Percentiles rank a stretch among this genome's conserved stretches.
Conservation (phyloP, 2,888 invertebrate genomes). For the Scaptomyza polygonia region DNA sequence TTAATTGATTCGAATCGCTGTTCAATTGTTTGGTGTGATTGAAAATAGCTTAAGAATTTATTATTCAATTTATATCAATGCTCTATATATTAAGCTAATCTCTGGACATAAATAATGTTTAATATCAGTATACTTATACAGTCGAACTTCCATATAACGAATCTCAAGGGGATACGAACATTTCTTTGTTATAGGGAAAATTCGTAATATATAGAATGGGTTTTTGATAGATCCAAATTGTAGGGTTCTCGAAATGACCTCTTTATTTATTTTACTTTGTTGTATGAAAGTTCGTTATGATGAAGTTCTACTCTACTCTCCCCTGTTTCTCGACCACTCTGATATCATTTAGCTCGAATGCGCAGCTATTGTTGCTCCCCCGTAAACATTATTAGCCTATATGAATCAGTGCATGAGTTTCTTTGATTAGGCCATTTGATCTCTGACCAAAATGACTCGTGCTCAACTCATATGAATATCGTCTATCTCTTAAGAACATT, state of each 20-base stretch:
- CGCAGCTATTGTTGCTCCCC: slow-evolving; percentile 31
- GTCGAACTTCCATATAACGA: no score
- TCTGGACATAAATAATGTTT: slow-evolving; percentile 12
- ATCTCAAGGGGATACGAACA: no score
- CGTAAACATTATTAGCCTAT: slow-evolving; percentile 28
- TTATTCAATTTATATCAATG: slow-evolving; percentile 73
- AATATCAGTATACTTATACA: neutral
- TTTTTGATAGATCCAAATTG: no score
- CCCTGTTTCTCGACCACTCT: slow-evolving; percentile 19
- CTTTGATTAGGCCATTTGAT: slow-evolving; percentile 69
- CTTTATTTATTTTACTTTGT: no score
- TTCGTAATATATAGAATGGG: no score
- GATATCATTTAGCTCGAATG: slow-evolving; percentile 68
- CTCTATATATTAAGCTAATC: slow-evolving; percentile 25
- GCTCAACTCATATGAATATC: slow-evolving; percentile 26
- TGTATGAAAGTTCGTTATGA: no score
- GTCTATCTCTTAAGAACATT: slow-evolving; percentile 25
- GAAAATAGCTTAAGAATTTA: slow-evolving; percentile 76
- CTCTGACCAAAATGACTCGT: slow-evolving; percentile 51
- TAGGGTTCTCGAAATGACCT: no score
- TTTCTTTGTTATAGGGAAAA: no score
- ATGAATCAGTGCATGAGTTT: slow-evolving; percentile 75
- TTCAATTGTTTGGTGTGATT: slow-evolving; percentile 81
- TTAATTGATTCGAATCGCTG: slow-evolving; percentile 80
- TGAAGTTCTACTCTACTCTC: neutral